Percentiles rank a stretch among this genome's conserved stretches.
These are phyloP conservation scores for Mamestra brassicae DNA, from an alignment of 2,888 invertebrate genomes.

Conservation along the genomic window DNA sequence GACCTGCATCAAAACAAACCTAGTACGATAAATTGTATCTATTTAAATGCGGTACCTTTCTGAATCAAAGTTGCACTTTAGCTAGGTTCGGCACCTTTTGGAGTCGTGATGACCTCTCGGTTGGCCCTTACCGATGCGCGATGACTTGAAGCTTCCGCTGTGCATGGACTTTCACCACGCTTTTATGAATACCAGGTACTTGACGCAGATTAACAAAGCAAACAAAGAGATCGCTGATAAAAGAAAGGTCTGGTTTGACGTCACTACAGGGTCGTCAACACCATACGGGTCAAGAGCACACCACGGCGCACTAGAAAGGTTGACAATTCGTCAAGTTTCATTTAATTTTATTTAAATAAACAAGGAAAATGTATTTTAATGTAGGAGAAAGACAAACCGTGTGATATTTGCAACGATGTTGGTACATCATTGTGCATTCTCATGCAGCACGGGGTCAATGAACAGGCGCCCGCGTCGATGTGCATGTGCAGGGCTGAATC, in stretches of 20 bases:
- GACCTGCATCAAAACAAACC: not conserved
- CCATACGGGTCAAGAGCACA: not conserved
- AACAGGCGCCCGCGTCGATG: slow-evolving; percentile 49
- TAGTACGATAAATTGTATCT: not conserved
- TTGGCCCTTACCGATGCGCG: slow-evolving; percentile 20
- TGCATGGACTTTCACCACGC: slow-evolving; percentile 35
- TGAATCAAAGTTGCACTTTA: not conserved
- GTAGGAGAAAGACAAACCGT: slow-evolving; percentile 70
- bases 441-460: slow-evolving; percentile 70
- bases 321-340: not conserved
- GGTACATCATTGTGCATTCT: slow-evolving; percentile 85
- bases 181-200: slow-evolving; percentile 33
- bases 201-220: slow-evolving; percentile 14
- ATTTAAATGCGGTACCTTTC: not conserved
- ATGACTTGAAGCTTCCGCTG: slow-evolving; percentile 11
- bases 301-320: not conserved
- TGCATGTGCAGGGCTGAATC: slow-evolving; percentile 53
- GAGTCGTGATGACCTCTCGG: slow-evolving; percentile 23
- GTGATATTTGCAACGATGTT: slow-evolving; percentile 72
- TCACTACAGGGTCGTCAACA: slow-evolving; percentile 23
- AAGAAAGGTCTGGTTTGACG: slow-evolving; percentile 20
- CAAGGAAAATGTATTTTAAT: slow-evolving; percentile 43
- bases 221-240: slow-evolving; percentile 21
- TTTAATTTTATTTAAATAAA: not conserved
- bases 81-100: not conserved